Evolutionary conservation across 2,888 invertebrate genomes (phyloP).

Genomic region (Cheilosia vulpina): DNA sequence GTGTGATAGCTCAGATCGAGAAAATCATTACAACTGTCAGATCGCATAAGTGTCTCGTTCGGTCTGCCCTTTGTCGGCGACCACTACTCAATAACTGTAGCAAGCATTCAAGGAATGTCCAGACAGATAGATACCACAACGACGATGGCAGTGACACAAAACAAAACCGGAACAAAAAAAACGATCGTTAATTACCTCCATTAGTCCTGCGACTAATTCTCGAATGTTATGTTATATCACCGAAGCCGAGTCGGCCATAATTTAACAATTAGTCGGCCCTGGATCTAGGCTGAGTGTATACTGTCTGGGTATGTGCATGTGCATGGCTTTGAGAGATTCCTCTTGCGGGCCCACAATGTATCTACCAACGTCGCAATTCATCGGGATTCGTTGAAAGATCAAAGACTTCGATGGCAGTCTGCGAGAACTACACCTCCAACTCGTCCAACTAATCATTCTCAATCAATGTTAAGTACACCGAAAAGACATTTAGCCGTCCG

Average conservation of each 20-base stretch:
- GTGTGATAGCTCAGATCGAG: conserved; percentile 50
- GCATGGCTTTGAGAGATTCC: conserved; percentile 37
- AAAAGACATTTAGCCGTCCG: conserved; percentile 50
- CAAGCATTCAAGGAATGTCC: conserved; percentile 49
- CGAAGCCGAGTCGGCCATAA: conserved; percentile 51
- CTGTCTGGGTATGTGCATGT: conserved; percentile 64
- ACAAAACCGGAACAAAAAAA: neutral
- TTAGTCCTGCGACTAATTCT: conserved; percentile 52
- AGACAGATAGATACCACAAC: conserved; percentile 27
- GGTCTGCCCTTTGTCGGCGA: conserved; percentile 61
- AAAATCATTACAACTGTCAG: conserved; percentile 70
- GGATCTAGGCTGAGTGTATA: conserved; percentile 17
- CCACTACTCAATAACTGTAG: conserved; percentile 55
- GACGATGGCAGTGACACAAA: conserved; percentile 8
- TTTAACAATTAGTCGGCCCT: conserved; percentile 68
- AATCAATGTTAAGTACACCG: conserved; percentile 66
- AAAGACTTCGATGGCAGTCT: conserved; percentile 38
- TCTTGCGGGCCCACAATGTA: neutral
- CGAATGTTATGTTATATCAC: conserved; percentile 54
- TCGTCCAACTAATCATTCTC: conserved; percentile 70
- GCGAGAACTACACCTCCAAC: conserved; percentile 57
- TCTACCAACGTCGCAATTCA: conserved; percentile 10
- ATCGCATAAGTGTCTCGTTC: conserved; percentile 62
- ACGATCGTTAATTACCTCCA: conserved; percentile 66
- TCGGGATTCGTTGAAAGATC: conserved; percentile 62